Evolutionary conservation across 2,113 vertebrate species (phyloP).

Genomic region (Nestor notabilis): DNA sequence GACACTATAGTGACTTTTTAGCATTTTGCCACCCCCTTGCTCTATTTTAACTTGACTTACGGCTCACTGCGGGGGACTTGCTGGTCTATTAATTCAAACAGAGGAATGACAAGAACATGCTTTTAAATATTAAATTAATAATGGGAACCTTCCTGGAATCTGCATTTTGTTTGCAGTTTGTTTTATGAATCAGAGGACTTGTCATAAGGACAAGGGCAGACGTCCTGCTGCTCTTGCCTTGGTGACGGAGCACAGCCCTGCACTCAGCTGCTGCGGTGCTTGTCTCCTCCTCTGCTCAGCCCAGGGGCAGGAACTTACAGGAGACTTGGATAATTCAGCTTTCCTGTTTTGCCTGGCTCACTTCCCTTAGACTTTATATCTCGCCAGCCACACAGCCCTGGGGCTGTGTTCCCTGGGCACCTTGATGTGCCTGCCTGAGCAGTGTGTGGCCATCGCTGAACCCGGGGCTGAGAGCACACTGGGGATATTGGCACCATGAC

Average conservation of each 20-base stretch:
- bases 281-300: not conserved
- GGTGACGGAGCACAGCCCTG: not conserved
- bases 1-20: not conserved
- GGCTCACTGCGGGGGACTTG: not conserved
- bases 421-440: not conserved
- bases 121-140: not conserved
- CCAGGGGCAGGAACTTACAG: not conserved
- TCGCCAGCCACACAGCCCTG: not conserved
- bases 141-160: not conserved
- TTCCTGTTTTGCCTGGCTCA: constrained; percentile 13
- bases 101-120: not conserved
- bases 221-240: accelerated
- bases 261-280: not conserved
- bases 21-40: not conserved
- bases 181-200: not conserved
- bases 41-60: not conserved
- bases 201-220: not conserved
- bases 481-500: too few species aligned
- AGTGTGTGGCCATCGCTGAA: not conserved
- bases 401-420: not conserved
- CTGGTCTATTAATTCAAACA: not conserved
- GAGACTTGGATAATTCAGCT: not conserved
- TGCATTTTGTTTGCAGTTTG: not conserved
- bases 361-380: not conserved
- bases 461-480: accelerated